Percentiles rank a stretch among this genome's conserved stretches.
phyloP scores from a whole-genome alignment of 2,797 vertebrate species.

The Holocentrus rufus region DNA sequence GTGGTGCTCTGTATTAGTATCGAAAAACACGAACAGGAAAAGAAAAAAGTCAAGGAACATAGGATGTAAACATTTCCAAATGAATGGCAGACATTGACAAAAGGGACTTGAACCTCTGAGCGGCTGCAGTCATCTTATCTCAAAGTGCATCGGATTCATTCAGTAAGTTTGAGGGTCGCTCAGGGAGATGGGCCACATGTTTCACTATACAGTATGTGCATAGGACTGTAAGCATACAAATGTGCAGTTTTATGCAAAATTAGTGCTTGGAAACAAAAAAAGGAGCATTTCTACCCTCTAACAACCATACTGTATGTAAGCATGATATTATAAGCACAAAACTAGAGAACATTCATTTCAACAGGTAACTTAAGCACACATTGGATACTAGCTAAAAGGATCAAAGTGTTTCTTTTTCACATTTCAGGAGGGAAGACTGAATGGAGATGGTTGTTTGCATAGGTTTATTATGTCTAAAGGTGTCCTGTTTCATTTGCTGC shows the following conservation, averaged over 20 bases:
- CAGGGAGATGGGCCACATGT: not conserved
- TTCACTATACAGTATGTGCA: constrained; percentile 57
- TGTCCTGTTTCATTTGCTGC: constrained; percentile 15
- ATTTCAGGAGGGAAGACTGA: constrained; percentile 60
- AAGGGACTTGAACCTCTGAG: constrained; percentile 41
- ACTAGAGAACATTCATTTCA: constrained; percentile 35
- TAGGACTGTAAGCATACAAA: constrained; percentile 51
- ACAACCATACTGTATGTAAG: constrained; percentile 14
- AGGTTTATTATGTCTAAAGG: constrained; percentile 63
- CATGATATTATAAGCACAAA: constrained; percentile 23
- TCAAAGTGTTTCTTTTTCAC: constrained; percentile 56
- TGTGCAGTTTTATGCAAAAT: constrained; percentile 64
- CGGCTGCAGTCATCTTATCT: constrained; percentile 39
- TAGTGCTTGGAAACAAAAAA: constrained; percentile 57
- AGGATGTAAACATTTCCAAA: constrained; percentile 73
- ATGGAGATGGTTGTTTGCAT: constrained; percentile 77
- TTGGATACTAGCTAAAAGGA: constrained; percentile 36
- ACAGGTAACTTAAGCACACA: constrained; percentile 30
- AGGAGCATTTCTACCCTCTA: constrained; percentile 13
- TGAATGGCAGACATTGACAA: constrained; percentile 36
- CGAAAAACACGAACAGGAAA: constrained; percentile 25
- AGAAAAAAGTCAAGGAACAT: constrained; percentile 25
- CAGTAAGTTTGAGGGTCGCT: constrained; percentile 23
- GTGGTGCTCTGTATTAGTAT: constrained; percentile 11
- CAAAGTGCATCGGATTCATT: constrained; percentile 70